These are phyloP conservation scores for Pseudomyrmex flavicornis DNA, from an alignment of 1,140 invertebrate genomes.

Conservation along the genomic window DNA sequence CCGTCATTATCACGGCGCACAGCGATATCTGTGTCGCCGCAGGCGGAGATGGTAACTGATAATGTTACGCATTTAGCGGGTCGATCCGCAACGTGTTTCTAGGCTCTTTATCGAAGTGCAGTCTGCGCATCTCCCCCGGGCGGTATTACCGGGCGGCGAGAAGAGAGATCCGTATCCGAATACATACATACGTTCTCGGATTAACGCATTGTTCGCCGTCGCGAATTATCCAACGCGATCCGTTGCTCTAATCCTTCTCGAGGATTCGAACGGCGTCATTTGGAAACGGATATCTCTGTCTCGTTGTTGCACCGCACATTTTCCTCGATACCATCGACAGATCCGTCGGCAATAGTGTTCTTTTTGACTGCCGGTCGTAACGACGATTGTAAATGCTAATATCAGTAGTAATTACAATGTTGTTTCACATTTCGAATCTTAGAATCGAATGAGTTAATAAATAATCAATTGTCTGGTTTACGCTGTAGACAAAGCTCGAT, in stretches of 20 bases:
- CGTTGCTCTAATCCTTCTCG: conserved; percentile 62
- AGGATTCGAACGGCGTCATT: conserved; percentile 39
- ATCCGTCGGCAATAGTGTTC: conserved; percentile 45
- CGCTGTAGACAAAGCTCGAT: neutral
- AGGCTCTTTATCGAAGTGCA: conserved; percentile 51
- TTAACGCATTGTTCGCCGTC: conserved; percentile 54
- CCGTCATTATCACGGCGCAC: conserved; percentile 32
- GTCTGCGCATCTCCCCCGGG: conserved; percentile 35
- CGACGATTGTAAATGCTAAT: conserved; percentile 8
- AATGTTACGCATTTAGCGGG: conserved; percentile 51
- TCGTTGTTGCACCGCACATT: neutral
- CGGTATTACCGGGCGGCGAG: conserved; percentile 9
- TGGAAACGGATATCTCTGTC: conserved; percentile 22
- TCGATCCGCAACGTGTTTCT: neutral
- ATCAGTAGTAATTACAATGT: conserved; percentile 1
- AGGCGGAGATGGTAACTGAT: conserved; percentile 49
- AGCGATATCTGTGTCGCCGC: conserved; percentile 40
- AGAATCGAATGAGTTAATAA: neutral
- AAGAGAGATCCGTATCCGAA: conserved; percentile 51
- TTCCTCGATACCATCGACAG: neutral
- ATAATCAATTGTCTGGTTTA: neutral
- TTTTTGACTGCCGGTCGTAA: conserved; percentile 40
- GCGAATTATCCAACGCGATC: conserved; percentile 66
- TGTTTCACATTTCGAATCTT: neutral
- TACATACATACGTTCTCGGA: conserved; percentile 41